Evolutionary conservation across 1,140 invertebrate genomes (phyloP).

Genomic region (Carcinoscorpius rotundicauda): DNA sequence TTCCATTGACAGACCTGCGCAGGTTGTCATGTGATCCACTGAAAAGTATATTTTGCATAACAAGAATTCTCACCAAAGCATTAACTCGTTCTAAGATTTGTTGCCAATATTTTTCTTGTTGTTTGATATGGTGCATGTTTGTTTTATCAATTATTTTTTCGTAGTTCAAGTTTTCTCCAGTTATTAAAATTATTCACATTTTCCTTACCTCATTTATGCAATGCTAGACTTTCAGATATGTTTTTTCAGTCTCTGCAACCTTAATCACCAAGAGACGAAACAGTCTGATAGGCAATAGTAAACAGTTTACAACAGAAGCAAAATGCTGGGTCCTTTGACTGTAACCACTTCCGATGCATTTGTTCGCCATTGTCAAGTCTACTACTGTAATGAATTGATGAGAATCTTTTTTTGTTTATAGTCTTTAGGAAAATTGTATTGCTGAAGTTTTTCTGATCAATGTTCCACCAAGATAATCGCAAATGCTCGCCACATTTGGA

Average conservation of each 20-base stretch:
- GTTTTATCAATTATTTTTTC: background rate
- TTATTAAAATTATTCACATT: background rate
- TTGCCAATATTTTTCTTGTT: background rate
- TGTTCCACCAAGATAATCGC: background rate
- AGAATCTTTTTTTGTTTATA: background rate
- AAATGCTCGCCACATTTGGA: background rate
- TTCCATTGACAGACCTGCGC: background rate
- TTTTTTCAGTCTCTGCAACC: background rate
- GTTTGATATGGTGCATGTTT: background rate
- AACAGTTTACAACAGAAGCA: background rate
- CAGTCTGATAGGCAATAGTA: background rate
- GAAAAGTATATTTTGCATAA: background rate
- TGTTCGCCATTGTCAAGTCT: background rate
- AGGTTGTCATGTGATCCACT: background rate
- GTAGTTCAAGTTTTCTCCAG: background rate
- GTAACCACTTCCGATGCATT: background rate
- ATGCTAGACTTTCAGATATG: background rate
- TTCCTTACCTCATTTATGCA: background rate
- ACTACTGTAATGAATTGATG: background rate
- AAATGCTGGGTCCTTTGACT: background rate
- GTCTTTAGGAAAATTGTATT: background rate
- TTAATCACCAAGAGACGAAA: background rate
- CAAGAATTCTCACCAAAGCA: background rate
- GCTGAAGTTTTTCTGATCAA: background rate
- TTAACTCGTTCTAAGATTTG: background rate